Evolutionary conservation across 2,113 vertebrate genomes (phyloP).

Genomic region (Alexandromys fortis): DNA sequence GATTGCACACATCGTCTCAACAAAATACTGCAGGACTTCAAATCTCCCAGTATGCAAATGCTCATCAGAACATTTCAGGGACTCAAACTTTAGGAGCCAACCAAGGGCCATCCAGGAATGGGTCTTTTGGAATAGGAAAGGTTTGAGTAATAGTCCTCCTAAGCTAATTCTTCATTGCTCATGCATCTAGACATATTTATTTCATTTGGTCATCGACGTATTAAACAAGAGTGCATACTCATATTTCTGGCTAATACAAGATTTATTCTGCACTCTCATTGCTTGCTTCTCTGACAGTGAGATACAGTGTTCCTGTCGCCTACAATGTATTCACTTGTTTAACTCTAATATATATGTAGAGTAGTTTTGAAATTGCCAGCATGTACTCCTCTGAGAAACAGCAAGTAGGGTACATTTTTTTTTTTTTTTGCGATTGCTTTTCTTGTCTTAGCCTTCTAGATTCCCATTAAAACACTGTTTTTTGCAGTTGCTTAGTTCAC

Average conservation of each 20-base stretch:
- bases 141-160: neutral
- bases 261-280: neutral
- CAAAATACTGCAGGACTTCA: neutral
- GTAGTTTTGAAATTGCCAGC: neutral
- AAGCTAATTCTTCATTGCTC: neutral
- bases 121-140: neutral
- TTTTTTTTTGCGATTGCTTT: neutral
- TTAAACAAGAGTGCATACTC: neutral
- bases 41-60: neutral
- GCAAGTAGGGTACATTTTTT: neutral
- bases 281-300: neutral
- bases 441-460: neutral
- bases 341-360: conserved; percentile 21
- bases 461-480: neutral
- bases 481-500: neutral
- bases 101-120: neutral
- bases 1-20: neutral
- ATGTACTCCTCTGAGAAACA: neutral
- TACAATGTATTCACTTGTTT: neutral
- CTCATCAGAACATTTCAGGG: neutral
- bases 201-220: neutral
- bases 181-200: neutral
- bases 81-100: neutral
- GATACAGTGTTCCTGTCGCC: neutral
- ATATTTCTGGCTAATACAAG: neutral